phyloP scores from a whole-genome alignment of 2,797 vertebrate species.

The Luscinia megarhynchos region DNA sequence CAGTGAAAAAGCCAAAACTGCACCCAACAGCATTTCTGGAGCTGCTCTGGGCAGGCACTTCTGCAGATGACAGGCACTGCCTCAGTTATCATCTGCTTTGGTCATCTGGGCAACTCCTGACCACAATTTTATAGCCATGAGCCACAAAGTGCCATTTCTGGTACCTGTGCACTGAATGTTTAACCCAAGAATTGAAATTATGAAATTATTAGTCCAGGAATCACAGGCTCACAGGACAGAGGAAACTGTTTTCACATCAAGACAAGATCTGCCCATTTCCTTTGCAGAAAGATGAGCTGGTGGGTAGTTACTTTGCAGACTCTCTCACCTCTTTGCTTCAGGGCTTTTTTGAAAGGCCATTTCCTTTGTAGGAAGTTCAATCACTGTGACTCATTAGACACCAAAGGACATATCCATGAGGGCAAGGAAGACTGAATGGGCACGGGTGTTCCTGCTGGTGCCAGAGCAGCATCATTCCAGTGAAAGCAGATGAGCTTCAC shows the following conservation, averaged over 20 bases:
- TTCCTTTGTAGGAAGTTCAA: slow-evolving; percentile 43
- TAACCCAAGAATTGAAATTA: background rate
- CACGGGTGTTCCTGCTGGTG: background rate
- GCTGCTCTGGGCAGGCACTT: background rate
- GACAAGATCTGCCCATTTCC: background rate
- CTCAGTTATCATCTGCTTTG: background rate
- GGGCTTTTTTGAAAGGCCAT: slow-evolving; percentile 17
- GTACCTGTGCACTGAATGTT: background rate
- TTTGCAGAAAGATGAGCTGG: background rate
- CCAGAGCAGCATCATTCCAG: background rate
- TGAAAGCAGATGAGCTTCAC: background rate
- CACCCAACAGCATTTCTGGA: background rate
- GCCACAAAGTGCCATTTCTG: background rate
- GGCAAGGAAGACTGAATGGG: background rate
- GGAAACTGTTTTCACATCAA: background rate
- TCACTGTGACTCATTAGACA: slow-evolving; percentile 17
- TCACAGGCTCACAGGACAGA: background rate
- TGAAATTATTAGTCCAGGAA: background rate
- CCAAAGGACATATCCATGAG: background rate
- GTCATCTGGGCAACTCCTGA: background rate
- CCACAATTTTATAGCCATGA: background rate
- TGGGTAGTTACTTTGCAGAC: background rate
- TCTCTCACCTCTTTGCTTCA: slow-evolving; percentile 7
- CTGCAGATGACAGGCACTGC: background rate
- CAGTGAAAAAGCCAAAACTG: background rate